These are phyloP conservation scores for Cricetomys ansorgei DNA, from an alignment of 2,113 vertebrate species.

Conservation along the genomic window DNA sequence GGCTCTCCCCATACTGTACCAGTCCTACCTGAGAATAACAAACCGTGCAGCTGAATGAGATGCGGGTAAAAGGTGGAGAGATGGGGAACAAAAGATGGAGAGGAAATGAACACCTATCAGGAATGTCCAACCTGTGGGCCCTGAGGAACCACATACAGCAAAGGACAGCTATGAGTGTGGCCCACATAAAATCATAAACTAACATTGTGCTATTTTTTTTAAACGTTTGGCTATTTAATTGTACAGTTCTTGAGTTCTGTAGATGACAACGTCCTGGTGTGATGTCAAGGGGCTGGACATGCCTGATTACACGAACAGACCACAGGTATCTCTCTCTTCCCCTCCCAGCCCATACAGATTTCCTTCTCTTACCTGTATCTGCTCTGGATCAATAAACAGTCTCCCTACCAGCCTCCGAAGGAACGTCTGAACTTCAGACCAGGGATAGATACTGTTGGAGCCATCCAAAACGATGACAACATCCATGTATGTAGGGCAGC, in stretches of 20 bases:
- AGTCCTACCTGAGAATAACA: slow-evolving; percentile 90
- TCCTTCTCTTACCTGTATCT: slow-evolving; percentile 92
- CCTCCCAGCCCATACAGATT: neutral
- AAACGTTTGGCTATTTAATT: neutral
- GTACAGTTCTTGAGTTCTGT: neutral
- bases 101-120: neutral
- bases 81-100: neutral
- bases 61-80: neutral
- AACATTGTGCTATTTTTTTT: neutral
- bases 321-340: neutral
- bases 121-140: neutral
- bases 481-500: slow-evolving; percentile 97
- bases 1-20: slow-evolving; percentile 94
- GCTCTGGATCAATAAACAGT: slow-evolving; percentile 96
- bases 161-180: neutral
- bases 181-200: neutral
- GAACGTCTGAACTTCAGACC: slow-evolving; percentile 97
- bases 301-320: neutral
- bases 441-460: slow-evolving; percentile 99
- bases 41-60: fast-evolving
- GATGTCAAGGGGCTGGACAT: neutral
- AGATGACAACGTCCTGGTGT: neutral
- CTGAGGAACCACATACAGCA: no score
- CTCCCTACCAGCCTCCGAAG: slow-evolving; percentile 96
- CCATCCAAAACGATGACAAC: slow-evolving; percentile 97